Evolutionary conservation across 2,113 vertebrate species (phyloP).

Genomic region (Ramphastos sulfuratus): DNA sequence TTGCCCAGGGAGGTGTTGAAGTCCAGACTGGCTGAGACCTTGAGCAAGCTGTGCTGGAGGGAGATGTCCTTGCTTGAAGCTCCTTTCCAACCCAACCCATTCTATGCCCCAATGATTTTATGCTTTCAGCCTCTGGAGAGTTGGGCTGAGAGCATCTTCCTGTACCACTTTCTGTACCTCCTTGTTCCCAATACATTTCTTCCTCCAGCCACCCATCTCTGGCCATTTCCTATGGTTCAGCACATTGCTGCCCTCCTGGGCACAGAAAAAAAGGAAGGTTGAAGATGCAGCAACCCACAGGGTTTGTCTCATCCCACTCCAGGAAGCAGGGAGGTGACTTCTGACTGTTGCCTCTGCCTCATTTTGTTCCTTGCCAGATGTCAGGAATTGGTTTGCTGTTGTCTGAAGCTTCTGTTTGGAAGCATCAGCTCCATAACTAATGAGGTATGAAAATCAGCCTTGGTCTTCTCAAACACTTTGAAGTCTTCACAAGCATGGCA

Average conservation of each 20-base stretch:
- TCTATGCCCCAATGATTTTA: too few relatives aligned
- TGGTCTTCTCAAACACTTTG: constrained; percentile 21
- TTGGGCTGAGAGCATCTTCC: not conserved
- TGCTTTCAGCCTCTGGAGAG: not conserved
- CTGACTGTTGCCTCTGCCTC: not conserved
- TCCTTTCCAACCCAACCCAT: too few relatives aligned
- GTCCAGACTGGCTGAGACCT: too few relatives aligned
- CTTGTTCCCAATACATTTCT: rapidly evolving
- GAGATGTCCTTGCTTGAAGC: too few relatives aligned
- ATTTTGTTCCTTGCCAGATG: not conserved
- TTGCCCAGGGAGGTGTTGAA: too few relatives aligned
- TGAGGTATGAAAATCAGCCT: constrained; percentile 45
- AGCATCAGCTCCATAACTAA: constrained; percentile 15
- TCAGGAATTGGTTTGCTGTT: not conserved
- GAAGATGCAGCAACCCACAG: rapidly evolving
- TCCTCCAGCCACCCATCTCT: not conserved
- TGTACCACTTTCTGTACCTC: not conserved
- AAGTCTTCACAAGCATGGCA: constrained; percentile 46
- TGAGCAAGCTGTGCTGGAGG: too few relatives aligned
- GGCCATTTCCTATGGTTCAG: rapidly evolving
- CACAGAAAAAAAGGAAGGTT: not conserved
- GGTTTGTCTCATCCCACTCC: not conserved
- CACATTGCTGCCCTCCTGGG: not conserved
- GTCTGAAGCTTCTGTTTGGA: constrained; percentile 14
- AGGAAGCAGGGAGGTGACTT: not conserved